Percentiles rank a stretch among this genome's conserved stretches.
These are phyloP conservation scores for Ophthalmolycus amberensis DNA, from an alignment of 2,113 vertebrate genomes.

Conservation along the genomic window DNA sequence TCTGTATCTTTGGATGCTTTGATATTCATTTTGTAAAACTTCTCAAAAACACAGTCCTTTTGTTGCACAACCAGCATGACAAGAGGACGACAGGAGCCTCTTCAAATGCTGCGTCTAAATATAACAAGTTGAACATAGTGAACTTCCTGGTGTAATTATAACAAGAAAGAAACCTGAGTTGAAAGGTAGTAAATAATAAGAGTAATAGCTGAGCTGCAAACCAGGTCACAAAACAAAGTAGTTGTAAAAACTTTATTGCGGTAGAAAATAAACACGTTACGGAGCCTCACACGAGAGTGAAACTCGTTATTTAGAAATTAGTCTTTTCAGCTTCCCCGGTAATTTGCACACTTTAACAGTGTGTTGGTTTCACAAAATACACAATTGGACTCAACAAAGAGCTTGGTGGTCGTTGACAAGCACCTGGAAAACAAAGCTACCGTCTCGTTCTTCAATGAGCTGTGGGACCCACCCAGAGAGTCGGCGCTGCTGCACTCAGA, in stretches of 20 bases:
- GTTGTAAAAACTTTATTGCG: conserved; percentile 62
- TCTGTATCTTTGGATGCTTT: not conserved
- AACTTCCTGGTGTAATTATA: conserved; percentile 20
- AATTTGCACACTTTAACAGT: not conserved
- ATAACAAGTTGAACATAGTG: not conserved
- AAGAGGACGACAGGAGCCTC: not conserved
- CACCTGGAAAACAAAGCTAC: conserved; percentile 11
- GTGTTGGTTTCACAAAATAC: not conserved
- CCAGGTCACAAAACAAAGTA: not conserved
- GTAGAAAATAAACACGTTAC: conserved; percentile 24
- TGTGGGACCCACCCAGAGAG: not conserved
- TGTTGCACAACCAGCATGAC: not conserved
- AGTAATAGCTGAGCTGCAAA: not conserved
- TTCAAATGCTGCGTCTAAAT: conserved; percentile 28
- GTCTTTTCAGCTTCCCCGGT: not conserved
- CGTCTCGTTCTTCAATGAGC: not conserved
- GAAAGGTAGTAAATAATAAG: not conserved
- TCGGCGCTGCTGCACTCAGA: not conserved
- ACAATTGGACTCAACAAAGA: not conserved
- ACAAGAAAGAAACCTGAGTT: not conserved
- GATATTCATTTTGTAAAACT: not conserved
- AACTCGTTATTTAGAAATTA: not conserved
- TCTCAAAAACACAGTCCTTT: not conserved
- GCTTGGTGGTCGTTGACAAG: not conserved
- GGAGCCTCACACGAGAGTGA: not conserved